These are phyloP conservation scores for Phylloscopus collybita DNA, from an alignment of 2,797 vertebrate species.

Conservation along the genomic window DNA sequence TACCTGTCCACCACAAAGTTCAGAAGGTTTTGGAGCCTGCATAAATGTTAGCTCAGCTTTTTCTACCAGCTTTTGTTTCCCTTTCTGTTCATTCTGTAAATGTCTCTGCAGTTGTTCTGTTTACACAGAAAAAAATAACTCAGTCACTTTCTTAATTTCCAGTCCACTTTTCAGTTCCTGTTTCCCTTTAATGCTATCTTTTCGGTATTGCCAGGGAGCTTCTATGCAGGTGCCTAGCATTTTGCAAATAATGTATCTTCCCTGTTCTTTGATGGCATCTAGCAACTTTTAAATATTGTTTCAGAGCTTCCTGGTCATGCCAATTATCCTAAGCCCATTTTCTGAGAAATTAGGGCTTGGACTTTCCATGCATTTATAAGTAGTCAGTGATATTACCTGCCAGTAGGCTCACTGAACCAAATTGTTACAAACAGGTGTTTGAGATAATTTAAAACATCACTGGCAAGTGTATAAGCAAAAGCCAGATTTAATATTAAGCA, in stretches of 20 bases:
- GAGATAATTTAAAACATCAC: background rate
- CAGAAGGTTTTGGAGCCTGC: background rate
- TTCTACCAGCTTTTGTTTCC: background rate
- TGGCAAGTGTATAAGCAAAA: background rate
- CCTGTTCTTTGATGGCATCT: background rate
- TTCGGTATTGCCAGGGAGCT: background rate
- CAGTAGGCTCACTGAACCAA: background rate
- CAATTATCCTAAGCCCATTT: background rate
- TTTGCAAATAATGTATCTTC: background rate
- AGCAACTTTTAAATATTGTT: background rate
- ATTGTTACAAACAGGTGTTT: background rate
- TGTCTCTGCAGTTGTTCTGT: background rate
- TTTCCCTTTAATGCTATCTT: background rate
- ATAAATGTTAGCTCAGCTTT: background rate
- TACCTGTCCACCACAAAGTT: background rate
- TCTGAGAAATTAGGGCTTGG: background rate
- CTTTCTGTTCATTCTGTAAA: background rate
- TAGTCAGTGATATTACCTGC: background rate
- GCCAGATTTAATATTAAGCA: background rate
- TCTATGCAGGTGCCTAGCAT: background rate
- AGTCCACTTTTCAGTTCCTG: background rate
- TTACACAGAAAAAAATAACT: background rate
- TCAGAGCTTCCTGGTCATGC: background rate
- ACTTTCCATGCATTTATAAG: background rate
- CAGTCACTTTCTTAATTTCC: background rate